Conservation (phyloP, 2,888 invertebrate species). For the Drosophila atroscutellata region DNA sequence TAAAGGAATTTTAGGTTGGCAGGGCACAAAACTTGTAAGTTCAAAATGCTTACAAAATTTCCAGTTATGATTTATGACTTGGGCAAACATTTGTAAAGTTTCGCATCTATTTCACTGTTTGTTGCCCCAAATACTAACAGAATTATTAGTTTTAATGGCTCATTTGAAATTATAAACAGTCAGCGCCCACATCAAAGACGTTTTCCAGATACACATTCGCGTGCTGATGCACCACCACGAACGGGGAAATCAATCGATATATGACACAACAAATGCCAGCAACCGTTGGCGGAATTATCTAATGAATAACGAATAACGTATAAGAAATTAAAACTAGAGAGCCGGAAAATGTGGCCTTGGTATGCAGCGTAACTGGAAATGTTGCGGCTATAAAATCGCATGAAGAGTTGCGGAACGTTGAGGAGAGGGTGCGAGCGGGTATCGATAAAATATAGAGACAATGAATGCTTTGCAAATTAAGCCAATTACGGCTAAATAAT, state of each 20-base stretch:
- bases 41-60: neutral
- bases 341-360: slow-evolving; percentile 54
- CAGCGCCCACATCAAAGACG: neutral
- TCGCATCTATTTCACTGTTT: neutral
- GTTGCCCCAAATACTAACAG: neutral
- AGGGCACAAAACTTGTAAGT: neutral
- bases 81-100: neutral
- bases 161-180: slow-evolving; percentile 11
- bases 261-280: slow-evolving; percentile 20
- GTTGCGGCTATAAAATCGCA: slow-evolving; percentile 32
- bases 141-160: slow-evolving; percentile 22
- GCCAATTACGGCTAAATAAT: slow-evolving; percentile 75
- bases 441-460: slow-evolving; percentile 59
- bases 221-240: slow-evolving; percentile 11
- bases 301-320: slow-evolving; percentile 53
- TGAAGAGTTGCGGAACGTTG: slow-evolving; percentile 17
- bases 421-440: slow-evolving; percentile 1
- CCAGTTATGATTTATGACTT: neutral
- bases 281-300: slow-evolving; percentile 30
- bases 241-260: slow-evolving; percentile 34
- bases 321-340: slow-evolving; percentile 45
- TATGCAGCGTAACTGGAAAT: slow-evolving; percentile 40
- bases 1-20: neutral
- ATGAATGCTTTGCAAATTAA: slow-evolving; percentile 64
- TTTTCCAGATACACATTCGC: slow-evolving; percentile 17